These are phyloP conservation scores for Centruroides sculpturatus DNA, from an alignment of 1,140 invertebrate species.

Conservation along the genomic window DNA sequence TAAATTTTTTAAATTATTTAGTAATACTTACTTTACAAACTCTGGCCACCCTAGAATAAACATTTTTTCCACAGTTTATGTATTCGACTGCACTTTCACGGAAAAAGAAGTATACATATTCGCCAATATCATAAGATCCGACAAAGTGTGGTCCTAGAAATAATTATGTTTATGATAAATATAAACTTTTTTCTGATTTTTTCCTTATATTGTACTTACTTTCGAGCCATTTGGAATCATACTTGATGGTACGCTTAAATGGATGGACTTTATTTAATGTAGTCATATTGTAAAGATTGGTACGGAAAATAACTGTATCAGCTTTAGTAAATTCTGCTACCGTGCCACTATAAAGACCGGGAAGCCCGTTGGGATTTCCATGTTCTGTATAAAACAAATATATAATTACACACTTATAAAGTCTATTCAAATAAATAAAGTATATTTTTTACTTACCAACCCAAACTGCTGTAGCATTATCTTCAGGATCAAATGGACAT, in stretches of 20 bases:
- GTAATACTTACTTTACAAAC: conserved; percentile 55
- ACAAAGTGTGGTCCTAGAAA: conserved; percentile 85
- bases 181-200: no score
- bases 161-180: background rate
- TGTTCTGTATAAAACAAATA: conserved; percentile 37
- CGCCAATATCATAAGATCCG: conserved; percentile 79
- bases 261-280: conserved; percentile 58
- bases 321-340: conserved; percentile 91
- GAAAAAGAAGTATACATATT: conserved; percentile 95
- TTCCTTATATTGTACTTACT: conserved; percentile 47
- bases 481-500: conserved; percentile 81
- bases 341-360: conserved; percentile 80
- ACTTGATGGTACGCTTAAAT: conserved; percentile 85
- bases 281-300: conserved; percentile 72
- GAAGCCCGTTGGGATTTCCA: conserved; percentile 72
- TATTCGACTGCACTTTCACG: conserved; percentile 93
- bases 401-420: background rate
- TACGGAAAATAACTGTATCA: conserved; percentile 87
- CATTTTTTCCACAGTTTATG: conserved; percentile 87
- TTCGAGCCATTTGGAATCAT: conserved; percentile 95
- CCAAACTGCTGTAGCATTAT: conserved; percentile 86
- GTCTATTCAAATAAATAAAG: background rate
- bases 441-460: conserved; percentile 35
- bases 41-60: conserved; percentile 77
- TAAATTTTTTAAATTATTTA: conserved; percentile 8